Conservation (phyloP, 2,113 vertebrate genomes). For the Calidris pygmaea region DNA sequence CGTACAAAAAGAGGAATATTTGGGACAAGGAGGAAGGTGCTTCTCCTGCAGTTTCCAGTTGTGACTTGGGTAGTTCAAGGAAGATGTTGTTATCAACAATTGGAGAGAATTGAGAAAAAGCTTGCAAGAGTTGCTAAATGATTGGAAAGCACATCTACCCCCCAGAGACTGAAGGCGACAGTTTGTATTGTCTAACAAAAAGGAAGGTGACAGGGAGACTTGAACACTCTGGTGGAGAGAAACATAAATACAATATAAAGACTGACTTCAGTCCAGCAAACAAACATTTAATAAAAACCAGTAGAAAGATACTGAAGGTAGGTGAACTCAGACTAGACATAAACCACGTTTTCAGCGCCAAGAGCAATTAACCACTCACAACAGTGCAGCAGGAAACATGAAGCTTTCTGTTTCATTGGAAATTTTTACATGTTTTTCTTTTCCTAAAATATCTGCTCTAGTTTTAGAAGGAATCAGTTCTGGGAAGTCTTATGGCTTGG, state of each 20-base stretch:
- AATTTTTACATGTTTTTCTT: slow-evolving; percentile 1
- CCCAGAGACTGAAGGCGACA: neutral
- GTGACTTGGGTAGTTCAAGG: neutral
- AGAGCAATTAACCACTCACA: neutral
- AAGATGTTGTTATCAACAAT: neutral
- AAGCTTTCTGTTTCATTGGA: neutral
- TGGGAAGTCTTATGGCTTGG: neutral
- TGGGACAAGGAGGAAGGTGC: neutral
- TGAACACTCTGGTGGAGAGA: neutral
- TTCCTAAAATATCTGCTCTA: neutral
- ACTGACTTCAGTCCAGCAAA: neutral
- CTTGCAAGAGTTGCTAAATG: neutral
- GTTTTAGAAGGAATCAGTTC: neutral
- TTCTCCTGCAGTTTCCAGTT: neutral
- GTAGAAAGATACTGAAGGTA: neutral
- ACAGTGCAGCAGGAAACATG: neutral
- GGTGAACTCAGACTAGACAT: neutral
- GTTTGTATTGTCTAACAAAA: neutral
- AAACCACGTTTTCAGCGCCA: neutral
- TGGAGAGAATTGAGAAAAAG: neutral
- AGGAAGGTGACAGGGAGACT: neutral
- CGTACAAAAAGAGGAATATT: neutral
- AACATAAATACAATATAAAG: neutral
- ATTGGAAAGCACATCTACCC: neutral
- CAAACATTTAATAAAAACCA: neutral